Conservation (phyloP, 2,888 invertebrate species). For the Cataglyphis altisquamis region DNA sequence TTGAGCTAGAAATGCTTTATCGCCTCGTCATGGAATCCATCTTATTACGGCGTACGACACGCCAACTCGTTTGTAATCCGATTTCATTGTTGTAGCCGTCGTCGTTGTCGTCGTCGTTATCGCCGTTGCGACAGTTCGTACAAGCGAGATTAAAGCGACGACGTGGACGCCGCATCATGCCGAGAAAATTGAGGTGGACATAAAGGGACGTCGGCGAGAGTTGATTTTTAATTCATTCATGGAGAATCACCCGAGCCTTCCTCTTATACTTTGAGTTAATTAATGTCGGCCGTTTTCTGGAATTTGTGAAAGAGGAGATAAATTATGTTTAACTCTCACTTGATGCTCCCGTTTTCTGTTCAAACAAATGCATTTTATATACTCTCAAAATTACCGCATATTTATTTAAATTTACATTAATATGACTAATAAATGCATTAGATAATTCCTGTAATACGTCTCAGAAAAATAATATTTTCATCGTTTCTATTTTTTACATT, state of each 20-base stretch:
- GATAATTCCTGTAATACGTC: background rate
- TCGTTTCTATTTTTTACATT: background rate
- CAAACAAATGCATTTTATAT: background rate
- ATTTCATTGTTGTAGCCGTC: conserved; percentile 74
- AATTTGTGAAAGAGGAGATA: conserved; percentile 22
- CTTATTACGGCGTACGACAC: conserved; percentile 72
- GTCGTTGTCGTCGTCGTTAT: background rate
- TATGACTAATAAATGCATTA: too few species aligned
- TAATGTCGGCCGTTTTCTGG: background rate
- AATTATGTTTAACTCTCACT: conserved; percentile 20
- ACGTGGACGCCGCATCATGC: conserved; percentile 17
- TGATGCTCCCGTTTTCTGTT: background rate
- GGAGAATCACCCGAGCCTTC: background rate
- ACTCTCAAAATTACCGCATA: background rate
- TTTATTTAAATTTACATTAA: background rate
- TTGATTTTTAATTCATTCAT: conserved; percentile 53
- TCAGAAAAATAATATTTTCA: background rate
- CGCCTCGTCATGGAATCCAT: conserved; percentile 43
- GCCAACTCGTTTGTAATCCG: conserved; percentile 75
- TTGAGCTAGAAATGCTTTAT: conserved; percentile 42
- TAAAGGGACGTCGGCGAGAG: conserved; percentile 25
- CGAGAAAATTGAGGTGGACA: conserved; percentile 42
- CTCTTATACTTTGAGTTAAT: conserved; percentile 18
- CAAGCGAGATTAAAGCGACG: conserved; percentile 74
- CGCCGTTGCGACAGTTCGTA: conserved; percentile 61